A percentile compares a stretch with the other conserved stretches of the same genome.
These are phyloP conservation scores for Andrena marginata DNA, from an alignment of 2,888 invertebrate genomes.

Conservation along the genomic window DNA sequence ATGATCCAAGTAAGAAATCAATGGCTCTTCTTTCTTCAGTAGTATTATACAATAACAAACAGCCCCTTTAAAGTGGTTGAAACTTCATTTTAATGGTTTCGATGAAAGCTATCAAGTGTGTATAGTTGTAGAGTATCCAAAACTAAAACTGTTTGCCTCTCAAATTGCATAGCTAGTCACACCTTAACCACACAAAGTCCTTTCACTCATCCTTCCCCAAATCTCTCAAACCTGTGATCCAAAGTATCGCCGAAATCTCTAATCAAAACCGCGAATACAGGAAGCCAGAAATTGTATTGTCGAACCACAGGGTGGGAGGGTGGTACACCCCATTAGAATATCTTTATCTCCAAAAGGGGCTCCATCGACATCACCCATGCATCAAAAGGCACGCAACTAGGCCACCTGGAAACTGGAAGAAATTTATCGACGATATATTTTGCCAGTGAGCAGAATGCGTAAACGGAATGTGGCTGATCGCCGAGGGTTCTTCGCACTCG, in stretches of 20 bases:
- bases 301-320: neutral
- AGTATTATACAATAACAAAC: too few species aligned
- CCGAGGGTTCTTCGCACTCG: slow-evolving; percentile 32
- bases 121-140: too few species aligned
- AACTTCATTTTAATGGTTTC: too few species aligned
- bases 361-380: slow-evolving; percentile 15
- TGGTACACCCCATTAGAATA: neutral
- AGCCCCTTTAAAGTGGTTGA: too few species aligned
- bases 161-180: too few species aligned
- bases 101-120: too few species aligned
- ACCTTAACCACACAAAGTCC: too few species aligned
- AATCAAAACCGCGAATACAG: neutral
- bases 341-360: slow-evolving; percentile 1
- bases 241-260: neutral
- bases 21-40: too few species aligned
- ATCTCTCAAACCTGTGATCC: neutral
- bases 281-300: neutral
- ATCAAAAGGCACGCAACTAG: slow-evolving; percentile 36
- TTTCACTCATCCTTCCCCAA: too few species aligned
- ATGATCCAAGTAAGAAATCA: too few species aligned
- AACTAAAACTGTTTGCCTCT: too few species aligned
- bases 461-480: slow-evolving; percentile 45
- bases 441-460: slow-evolving; percentile 23
- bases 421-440: slow-evolving; percentile 55
- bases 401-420: slow-evolving; percentile 40